Evolutionary conservation across 2,888 invertebrate genomes (phyloP), one percentile per base, ranked within the genome.

Genomic region (Platycnemis pennipes): DNA sequence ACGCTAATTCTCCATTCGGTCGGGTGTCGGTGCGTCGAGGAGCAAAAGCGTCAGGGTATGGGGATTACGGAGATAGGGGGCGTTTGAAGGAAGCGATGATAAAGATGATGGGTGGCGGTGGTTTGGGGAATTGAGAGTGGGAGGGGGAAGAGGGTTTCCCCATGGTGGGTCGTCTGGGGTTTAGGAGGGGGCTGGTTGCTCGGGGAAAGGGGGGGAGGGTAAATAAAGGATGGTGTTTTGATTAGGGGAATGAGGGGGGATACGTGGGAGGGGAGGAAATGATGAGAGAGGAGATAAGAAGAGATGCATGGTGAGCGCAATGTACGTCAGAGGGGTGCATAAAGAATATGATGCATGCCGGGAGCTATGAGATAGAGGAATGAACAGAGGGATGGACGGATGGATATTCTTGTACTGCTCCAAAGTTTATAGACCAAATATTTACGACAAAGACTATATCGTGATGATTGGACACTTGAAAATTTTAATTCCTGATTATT

Each of bases 1-100:
- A 19, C 87, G 87, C 87, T 87, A 87, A 87, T 87, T 87, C 87
- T 87, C 87, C 87, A 46, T 87, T 87, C 87, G 45, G 87, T 26
- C 26, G 45, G 87, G 87, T 87, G 87, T 87, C 87, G 46, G 87
- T 45, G 87, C 87, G 87, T 7, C 87, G 87, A 7, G 87, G 46
- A 45, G 87, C 46, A 22, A 77, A 22, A 22, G 56, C 3, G 69
- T 4, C 7, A 45, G 37, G 87, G 45, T 8, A 85, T 16, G 87
- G 45, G 87, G 87, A 87, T 87, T 87, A 87, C 8, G 26, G 45
- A 45, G 87, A 87, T 87, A 37, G 77, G 46, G 87, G n/a, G 87
- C 87, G 45, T 44, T 87, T 45, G 87, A 87, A 87, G 87, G 87
- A 87, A 87, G 87, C 87, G 87, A 87, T 87, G 87, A 87, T 87